phyloP scores from a whole-genome alignment of 2,797 vertebrate species.

The Trachurus trachurus region DNA sequence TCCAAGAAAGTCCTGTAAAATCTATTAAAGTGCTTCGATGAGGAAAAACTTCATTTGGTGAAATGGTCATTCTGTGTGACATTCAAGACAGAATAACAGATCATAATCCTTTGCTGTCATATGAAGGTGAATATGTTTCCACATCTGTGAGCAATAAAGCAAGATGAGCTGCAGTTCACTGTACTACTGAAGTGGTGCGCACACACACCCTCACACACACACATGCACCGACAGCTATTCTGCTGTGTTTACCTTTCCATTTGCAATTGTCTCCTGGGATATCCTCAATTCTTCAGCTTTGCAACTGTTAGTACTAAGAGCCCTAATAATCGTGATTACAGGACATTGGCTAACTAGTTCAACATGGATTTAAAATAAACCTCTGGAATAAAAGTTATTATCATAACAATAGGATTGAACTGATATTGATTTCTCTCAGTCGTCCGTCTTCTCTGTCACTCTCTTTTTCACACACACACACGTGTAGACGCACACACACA shows the following conservation, averaged over 20 bases:
- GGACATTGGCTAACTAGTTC: slow-evolving; percentile 5
- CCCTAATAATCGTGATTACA: slow-evolving; percentile 10
- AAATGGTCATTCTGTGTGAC: slow-evolving; percentile 46
- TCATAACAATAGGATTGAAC: slow-evolving; percentile 17
- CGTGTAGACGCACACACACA: not conserved
- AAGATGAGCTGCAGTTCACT: slow-evolving; percentile 33
- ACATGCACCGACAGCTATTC: slow-evolving; percentile 7
- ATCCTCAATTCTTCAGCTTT: slow-evolving; percentile 39
- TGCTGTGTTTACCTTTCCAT: slow-evolving; percentile 59
- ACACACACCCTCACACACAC: slow-evolving; percentile 5
- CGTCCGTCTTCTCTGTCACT: not conserved
- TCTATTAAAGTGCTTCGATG: slow-evolving; percentile 44
- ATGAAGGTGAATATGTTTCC: slow-evolving; percentile 69
- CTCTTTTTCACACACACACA: not conserved
- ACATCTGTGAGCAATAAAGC: slow-evolving; percentile 76
- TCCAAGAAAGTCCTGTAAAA: slow-evolving; percentile 60
- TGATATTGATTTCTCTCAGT: slow-evolving; percentile 20
- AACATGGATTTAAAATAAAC: slow-evolving; percentile 6
- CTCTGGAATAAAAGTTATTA: slow-evolving; percentile 12
- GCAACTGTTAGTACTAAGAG: slow-evolving; percentile 24
- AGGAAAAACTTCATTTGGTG: slow-evolving; percentile 55
- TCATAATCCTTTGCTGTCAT: slow-evolving; percentile 50
- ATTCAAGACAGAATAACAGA: slow-evolving; percentile 58
- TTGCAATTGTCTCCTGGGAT: slow-evolving; percentile 40
- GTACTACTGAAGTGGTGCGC: slow-evolving; percentile 9